Evolutionary conservation across 2,797 vertebrate species (phyloP).

Genomic region (Cyprinella venusta): DNA sequence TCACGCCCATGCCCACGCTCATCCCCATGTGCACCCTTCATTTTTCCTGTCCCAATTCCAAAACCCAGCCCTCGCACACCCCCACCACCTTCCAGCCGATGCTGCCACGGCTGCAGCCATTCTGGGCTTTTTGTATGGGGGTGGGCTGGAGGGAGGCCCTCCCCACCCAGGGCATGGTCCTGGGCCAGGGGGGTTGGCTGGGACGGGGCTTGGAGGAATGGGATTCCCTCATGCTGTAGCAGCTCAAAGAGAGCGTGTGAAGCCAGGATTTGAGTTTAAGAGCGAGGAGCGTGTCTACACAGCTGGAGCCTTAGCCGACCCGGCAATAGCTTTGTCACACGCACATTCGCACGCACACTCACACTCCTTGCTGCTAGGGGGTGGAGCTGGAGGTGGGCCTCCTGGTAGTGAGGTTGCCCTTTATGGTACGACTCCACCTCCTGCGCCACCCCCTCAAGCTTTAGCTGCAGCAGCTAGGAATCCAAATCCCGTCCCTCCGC

Average conservation of each 20-base stretch:
- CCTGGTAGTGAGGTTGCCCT: conserved; percentile 77
- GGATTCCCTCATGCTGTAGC: conserved; percentile 83
- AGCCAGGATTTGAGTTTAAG: conserved; percentile 96
- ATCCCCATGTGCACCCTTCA: conserved; percentile 79
- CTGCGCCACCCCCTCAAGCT: conserved; percentile 70
- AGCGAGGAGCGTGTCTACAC: conserved; percentile 86
- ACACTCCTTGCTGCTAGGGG: conserved; percentile 79
- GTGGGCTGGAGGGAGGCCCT: conserved; percentile 88
- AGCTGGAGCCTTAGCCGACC: conserved; percentile 78
- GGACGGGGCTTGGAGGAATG: conserved; percentile 81
- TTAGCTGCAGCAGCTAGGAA: conserved; percentile 74
- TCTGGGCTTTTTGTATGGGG: conserved; percentile 92
- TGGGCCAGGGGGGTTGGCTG: conserved; percentile 75
- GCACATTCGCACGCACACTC: conserved; percentile 71
- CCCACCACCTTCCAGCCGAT: conserved; percentile 79
- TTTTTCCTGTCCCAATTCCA: conserved; percentile 83
- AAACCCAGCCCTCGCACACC: conserved; percentile 77
- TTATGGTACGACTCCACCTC: conserved; percentile 80
- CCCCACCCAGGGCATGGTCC: conserved; percentile 74
- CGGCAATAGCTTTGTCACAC: conserved; percentile 75
- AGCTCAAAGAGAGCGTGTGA: conserved; percentile 89
- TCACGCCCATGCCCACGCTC: conserved; percentile 57
- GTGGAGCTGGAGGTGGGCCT: conserved; percentile 64
- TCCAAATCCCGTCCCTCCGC: conserved; percentile 83
- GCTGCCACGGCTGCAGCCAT: conserved; percentile 91